Evolutionary conservation across 1,140 invertebrate genomes (phyloP).

Genomic region (Arctopsyche grandis): DNA sequence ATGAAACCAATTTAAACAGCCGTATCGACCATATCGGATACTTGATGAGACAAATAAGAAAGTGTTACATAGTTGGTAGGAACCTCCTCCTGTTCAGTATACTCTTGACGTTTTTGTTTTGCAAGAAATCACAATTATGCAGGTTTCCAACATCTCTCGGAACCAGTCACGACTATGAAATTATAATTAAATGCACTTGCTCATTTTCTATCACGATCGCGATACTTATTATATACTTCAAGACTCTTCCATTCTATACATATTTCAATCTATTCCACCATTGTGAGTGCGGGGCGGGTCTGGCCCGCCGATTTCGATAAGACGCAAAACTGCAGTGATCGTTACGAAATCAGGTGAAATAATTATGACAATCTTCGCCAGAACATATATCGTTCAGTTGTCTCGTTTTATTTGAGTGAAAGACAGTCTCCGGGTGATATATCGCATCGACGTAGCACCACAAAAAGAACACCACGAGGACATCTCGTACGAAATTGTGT

Average conservation of each 20-base stretch:
- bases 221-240: conserved; percentile 36
- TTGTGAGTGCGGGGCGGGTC: not conserved
- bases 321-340: too few relatives aligned
- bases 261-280: not conserved
- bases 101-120: conserved; percentile 22
- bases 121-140: conserved; percentile 53
- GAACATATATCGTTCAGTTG: too few relatives aligned
- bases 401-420: too few relatives aligned
- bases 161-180: conserved; percentile 53
- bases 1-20: too few relatives aligned
- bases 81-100: not conserved
- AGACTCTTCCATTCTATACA: conserved; percentile 24
- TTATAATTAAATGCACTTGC: conserved; percentile 53
- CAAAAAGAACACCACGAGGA: not conserved
- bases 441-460: too few relatives aligned
- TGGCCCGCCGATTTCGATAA: too few relatives aligned
- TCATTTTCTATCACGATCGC: conserved; percentile 52
- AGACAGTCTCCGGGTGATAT: too few relatives aligned
- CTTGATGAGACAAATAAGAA: not conserved
- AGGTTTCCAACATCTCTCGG: conserved; percentile 26
- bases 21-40: not conserved
- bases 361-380: too few relatives aligned
- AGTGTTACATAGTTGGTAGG: not conserved
- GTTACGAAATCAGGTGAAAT: too few relatives aligned
- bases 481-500: conserved; percentile 3